Percentiles rank a stretch among this genome's conserved stretches.
These are phyloP conservation scores for Neolamprologus fasciatus DNA, from an alignment of 2,113 vertebrate genomes.

Conservation along the genomic window DNA sequence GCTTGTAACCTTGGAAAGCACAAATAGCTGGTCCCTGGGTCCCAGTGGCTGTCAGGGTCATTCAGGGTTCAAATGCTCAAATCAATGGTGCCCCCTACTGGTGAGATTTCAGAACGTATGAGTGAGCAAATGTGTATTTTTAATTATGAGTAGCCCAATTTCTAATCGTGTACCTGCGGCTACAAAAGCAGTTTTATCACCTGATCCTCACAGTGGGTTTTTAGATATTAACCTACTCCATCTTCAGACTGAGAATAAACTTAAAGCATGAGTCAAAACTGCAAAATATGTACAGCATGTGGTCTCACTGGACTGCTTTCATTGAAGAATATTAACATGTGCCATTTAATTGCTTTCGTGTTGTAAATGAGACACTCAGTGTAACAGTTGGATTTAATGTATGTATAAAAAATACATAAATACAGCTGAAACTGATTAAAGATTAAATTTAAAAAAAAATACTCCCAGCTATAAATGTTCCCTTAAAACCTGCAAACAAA, in stretches of 20 bases:
- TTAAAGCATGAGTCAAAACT: neutral
- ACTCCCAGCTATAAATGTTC: neutral
- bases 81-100: conserved; percentile 10
- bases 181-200: neutral
- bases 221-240: neutral
- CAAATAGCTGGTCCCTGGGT: neutral
- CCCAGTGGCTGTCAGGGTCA: neutral
- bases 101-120: neutral
- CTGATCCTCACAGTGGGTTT: neutral
- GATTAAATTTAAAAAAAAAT: fast-evolving
- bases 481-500: neutral
- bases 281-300: neutral
- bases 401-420: neutral
- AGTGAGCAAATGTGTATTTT: neutral
- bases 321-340: neutral
- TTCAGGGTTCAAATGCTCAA: neutral
- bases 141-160: neutral
- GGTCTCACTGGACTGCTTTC: neutral
- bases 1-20: neutral
- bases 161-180: neutral
- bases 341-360: neutral
- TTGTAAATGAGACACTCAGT: neutral
- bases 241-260: neutral
- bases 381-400: neutral
- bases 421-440: neutral